Conservation (phyloP, 2,888 invertebrate genomes). For the Torymus aiolomorphi region DNA sequence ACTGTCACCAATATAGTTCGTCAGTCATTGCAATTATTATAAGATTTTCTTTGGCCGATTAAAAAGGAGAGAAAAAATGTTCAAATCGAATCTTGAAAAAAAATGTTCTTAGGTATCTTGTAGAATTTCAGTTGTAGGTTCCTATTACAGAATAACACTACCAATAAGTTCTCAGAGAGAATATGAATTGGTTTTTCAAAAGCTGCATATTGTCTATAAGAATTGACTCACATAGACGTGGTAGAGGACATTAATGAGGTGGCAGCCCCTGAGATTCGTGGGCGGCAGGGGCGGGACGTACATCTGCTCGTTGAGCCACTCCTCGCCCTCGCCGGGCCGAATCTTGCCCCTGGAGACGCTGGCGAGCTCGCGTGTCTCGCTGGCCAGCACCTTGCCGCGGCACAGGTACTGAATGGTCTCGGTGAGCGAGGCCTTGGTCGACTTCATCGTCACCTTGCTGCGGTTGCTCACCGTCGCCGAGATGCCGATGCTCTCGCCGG, state of each 20-base stretch:
- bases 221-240: constrained; percentile 89
- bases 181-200: too few species aligned
- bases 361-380: constrained; percentile 90
- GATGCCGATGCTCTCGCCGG: constrained; percentile 93
- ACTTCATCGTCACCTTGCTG: constrained; percentile 88
- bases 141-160: too few species aligned
- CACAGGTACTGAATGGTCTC: constrained; percentile 94
- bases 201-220: too few species aligned
- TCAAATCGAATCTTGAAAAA: too few species aligned
- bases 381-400: constrained; percentile 89
- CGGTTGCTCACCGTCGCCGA: constrained; percentile 90
- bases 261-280: constrained; percentile 94
- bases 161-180: too few species aligned
- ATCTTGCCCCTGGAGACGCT: constrained; percentile 88
- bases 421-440: constrained; percentile 89
- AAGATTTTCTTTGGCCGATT: too few species aligned
- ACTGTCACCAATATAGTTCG: too few species aligned
- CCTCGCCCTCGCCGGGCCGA: constrained; percentile 87
- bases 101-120: too few species aligned
- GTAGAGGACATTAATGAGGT: constrained; percentile 94
- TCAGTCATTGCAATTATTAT: too few species aligned
- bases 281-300: constrained; percentile 96
- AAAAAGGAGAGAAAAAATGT: too few species aligned
- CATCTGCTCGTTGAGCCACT: constrained; percentile 91
- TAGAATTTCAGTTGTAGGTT: too few species aligned